Base-by-base conservation (phyloP, 2,888 invertebrate species). In the Tineola bisselliella region DNA sequence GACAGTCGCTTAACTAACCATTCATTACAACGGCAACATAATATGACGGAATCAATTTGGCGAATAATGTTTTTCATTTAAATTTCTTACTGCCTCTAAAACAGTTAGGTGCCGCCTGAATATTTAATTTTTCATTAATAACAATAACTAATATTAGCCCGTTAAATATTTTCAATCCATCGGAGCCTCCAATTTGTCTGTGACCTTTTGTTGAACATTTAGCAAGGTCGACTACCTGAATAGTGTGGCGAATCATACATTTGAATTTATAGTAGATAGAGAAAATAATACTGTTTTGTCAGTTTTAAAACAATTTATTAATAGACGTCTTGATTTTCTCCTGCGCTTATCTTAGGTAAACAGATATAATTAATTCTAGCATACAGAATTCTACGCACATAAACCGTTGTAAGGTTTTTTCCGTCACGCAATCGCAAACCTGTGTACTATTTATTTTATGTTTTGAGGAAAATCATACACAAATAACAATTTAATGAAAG, bases 1-100 rank as follows among this genome's bases (percentile, higher is more conserved):
- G 68, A 69, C 69, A 73, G 74, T 70, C 70, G 69, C 70, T 69
- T 70, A 48, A 48, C 48, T 48, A 48, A 48, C 48, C 56, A 56
- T 11, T 56, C 13, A 56, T 56, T 30, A 56, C 56, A 10, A 56
- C 12, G 13, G 48, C 10, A 48, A 48, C 13, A 15, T 13, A n/a
- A n/a, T n/a, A 44, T 8, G n/a, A 3, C 44, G 15, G 15, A 44
- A 13, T 13, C 44, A 44, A 44, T 15, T 44, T 44, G 15, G 3
- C 8, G n/a, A 44, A 25, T 25, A 25, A 44, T 44, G 8, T 44
- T 15, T 44, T 13, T 44, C 44, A n/a, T 44, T 13, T 8, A 15
- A 13, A n/a, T 25, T 25, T 6, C 25, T 25, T 25, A 25, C 25
- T 6, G 4, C 25, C 6, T 25, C 6, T 25, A 6, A 25, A 25